Conservation (phyloP, 2,888 invertebrate genomes). For the Blastobasis adustella region DNA sequence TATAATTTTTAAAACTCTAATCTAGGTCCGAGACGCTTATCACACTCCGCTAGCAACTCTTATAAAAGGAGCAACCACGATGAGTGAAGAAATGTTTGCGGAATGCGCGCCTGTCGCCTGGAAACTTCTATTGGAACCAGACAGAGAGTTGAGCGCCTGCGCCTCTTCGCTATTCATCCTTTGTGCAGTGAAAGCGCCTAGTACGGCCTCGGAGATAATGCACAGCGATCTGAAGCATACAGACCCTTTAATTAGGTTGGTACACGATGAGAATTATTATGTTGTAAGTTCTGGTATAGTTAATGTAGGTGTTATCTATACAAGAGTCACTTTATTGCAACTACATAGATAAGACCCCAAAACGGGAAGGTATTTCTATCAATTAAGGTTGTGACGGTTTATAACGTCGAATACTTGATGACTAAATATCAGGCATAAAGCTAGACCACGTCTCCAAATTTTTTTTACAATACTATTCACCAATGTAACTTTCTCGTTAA, state of each 20-base stretch:
- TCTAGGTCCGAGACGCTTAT: constrained; percentile 89
- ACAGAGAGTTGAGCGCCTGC: constrained; percentile 88
- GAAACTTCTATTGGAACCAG: constrained; percentile 95
- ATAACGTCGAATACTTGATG: too few species aligned
- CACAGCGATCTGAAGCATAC: constrained; percentile 89
- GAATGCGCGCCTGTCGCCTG: constrained; percentile 95
- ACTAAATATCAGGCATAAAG: too few species aligned
- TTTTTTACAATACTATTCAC: too few species aligned
- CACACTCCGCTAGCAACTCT: constrained; percentile 91
- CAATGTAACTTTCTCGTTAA: too few species aligned
- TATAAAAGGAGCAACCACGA: constrained; percentile 91
- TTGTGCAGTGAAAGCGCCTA: constrained; percentile 93
- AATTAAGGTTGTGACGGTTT: too few species aligned
- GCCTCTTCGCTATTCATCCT: constrained; percentile 94
- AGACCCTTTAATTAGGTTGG: constrained; percentile 87
- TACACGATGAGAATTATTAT: background rate
- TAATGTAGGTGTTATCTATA: background rate
- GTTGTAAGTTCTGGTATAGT: too few species aligned
- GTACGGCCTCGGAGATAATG: constrained; percentile 92
- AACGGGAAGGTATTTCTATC: too few species aligned
- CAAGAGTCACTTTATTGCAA: too few species aligned
- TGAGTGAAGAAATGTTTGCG: constrained; percentile 89
- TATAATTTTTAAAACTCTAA: background rate
- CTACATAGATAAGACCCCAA: too few species aligned
- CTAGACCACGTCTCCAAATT: too few species aligned